A percentile compares a stretch with the other conserved stretches of the same genome.
Evolutionary conservation across 2,797 vertebrate species (phyloP).

Genomic region (Hoplostethus atlanticus): DNA sequence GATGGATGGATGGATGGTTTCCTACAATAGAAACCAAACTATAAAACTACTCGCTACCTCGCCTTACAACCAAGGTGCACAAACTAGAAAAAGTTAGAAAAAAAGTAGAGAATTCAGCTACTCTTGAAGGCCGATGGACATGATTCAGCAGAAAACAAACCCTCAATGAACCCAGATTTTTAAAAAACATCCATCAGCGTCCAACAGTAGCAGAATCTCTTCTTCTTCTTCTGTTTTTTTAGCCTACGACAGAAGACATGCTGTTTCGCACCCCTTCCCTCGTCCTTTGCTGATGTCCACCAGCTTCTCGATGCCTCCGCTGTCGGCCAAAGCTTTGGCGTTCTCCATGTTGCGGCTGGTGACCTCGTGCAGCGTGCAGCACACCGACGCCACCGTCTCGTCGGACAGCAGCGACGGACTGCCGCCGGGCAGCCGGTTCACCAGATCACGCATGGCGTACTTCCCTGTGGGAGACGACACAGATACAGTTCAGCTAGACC

Average conservation of each 20-base stretch:
- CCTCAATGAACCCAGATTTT: too few relatives aligned
- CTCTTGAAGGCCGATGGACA: too few relatives aligned
- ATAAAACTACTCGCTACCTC: too few relatives aligned
- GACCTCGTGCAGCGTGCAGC: constrained; percentile 97
- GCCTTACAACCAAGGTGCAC: too few relatives aligned
- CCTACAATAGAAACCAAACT: too few relatives aligned
- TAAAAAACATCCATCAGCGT: too few relatives aligned
- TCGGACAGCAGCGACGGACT: constrained; percentile 89
- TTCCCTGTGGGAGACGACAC: constrained; percentile 85
- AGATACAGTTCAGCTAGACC: not conserved
- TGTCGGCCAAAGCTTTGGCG: constrained; percentile 94
- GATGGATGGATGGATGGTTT: too few relatives aligned
- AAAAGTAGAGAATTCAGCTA: too few relatives aligned
- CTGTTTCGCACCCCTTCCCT: constrained; percentile 89
- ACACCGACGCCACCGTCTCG: constrained; percentile 95
- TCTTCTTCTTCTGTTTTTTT: too few relatives aligned
- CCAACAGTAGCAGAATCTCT: too few relatives aligned
- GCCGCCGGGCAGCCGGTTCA: constrained; percentile 92
- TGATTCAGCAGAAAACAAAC: too few relatives aligned
- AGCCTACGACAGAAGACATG: not conserved
- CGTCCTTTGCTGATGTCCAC: constrained; percentile 97
- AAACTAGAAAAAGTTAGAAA: too few relatives aligned
- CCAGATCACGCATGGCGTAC: constrained; percentile 97
- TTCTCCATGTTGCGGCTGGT: constrained; percentile 99
- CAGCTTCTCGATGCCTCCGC: constrained; percentile 96